These are phyloP conservation scores for Rhogogaster chlorosoma DNA, from an alignment of 2,888 invertebrate species.

Conservation along the genomic window DNA sequence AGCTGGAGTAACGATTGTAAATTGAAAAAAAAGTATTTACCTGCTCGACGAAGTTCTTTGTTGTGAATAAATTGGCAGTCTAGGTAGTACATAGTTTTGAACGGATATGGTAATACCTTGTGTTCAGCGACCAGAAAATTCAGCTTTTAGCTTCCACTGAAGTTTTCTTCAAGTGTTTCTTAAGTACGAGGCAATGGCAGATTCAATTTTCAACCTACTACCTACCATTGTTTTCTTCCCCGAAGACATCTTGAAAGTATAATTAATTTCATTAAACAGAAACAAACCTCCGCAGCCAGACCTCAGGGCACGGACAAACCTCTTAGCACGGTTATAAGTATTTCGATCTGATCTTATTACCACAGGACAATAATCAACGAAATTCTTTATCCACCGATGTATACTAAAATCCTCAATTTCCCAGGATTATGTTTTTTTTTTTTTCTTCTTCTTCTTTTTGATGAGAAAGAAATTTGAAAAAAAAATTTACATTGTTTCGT, in stretches of 20 bases:
- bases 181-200: slow-evolving; percentile 30
- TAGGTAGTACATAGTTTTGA: background rate
- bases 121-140: slow-evolving; percentile 27
- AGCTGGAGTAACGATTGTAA: background rate
- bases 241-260: slow-evolving; percentile 36
- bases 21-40: background rate
- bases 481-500: too few species aligned
- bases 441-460: too few species aligned
- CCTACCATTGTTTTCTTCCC: background rate
- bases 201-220: slow-evolving; percentile 9
- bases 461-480: too few species aligned
- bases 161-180: slow-evolving; percentile 34
- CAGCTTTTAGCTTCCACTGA: background rate
- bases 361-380: background rate
- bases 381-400: background rate
- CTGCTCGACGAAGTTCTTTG: background rate
- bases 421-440: background rate
- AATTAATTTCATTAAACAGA: slow-evolving; percentile 33
- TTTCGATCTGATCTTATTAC: background rate
- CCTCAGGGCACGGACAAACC: background rate
- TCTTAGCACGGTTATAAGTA: background rate
- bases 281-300: slow-evolving; percentile 1
- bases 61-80: background rate
- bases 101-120: slow-evolving; percentile 29
- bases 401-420: background rate